Evolutionary conservation across 2,113 vertebrate genomes (phyloP), one percentile per base, ranked within the genome.

Genomic region (Morone saxatilis): DNA sequence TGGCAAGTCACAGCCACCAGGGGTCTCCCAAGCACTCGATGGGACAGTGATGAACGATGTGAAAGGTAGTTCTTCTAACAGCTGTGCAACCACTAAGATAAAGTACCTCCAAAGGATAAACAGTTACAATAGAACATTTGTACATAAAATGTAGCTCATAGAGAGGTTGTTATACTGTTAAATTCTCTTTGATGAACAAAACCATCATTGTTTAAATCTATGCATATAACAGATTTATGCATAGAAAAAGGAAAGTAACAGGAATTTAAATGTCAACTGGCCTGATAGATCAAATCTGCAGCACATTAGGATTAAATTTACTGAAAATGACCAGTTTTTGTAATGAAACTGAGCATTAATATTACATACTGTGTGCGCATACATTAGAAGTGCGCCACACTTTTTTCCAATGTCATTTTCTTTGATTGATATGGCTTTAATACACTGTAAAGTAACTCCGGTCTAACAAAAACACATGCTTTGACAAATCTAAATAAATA

Each of bases 381-480:
- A 50, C 5, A 69, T 62, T 19, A 77, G 63, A 7, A 81, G 81
- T 88, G n/a, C 1, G 77, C 80, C 70, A 40, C 38, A 36, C 3
- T 0, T 40, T 70, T 38, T 61, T 11, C 3, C 36, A 77, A 65
- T 48, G 25, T 74, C 4, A 76, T 38, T 20, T 47, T 74, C 16
- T 88, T 86, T 84, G 63, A 84, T 71, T 82, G 70, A 85, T 88
- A 90, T 91, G 87, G 81, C 88, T 92, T 86, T 10, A 84, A 40
- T 56, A 83, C 60, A 69, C 45, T 61, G 63, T 10, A 43, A 45
- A 67, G n/a, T 57, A 66, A 77, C 51, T 69, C 9, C 48, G 17
- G 31, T 57, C 8, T 14, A 66, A 73, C 31, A 31, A 68, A 84
- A 78, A 76, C 45, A 62, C 7, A 73, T 13, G 0, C 1, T 20